A percentile compares a stretch with the other conserved stretches of the same genome.
Evolutionary conservation across 2,113 vertebrate genomes (phyloP).

Genomic region (Ictidomys tridecemlineatus): DNA sequence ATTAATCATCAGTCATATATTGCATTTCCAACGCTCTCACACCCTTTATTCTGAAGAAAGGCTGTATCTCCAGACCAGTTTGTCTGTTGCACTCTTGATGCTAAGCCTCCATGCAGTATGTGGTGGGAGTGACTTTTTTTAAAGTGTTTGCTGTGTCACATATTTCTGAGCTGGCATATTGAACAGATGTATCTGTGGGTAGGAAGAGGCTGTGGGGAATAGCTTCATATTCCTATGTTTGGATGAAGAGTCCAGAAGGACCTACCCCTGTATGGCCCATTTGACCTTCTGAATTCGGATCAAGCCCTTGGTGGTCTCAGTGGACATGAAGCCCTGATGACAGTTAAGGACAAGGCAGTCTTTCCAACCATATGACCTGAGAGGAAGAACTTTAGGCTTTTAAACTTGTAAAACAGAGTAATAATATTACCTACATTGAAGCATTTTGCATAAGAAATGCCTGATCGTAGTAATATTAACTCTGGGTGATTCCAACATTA

Average conservation of each 20-base stretch:
- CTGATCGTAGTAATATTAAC: neutral
- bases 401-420: neutral
- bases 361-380: neutral
- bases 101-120: neutral
- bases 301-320: neutral
- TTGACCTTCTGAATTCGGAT: slow-evolving; percentile 4
- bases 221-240: slow-evolving; percentile 45
- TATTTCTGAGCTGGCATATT: slow-evolving; percentile 48
- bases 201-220: slow-evolving; percentile 54
- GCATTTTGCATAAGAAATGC: neutral
- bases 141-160: slow-evolving; percentile 29
- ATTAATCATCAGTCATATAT: neutral
- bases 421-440: neutral
- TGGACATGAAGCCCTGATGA: neutral
- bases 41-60: slow-evolving; percentile 20
- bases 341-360: neutral
- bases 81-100: slow-evolving; percentile 6
- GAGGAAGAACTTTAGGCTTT: neutral
- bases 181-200: slow-evolving; percentile 71
- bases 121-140: slow-evolving; percentile 18
- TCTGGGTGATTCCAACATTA: neutral
- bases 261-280: neutral
- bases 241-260: slow-evolving; percentile 27
- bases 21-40: neutral
- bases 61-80: neutral